phyloP scores from a whole-genome alignment of 2,113 vertebrate species.

The Takifugu flavidus region DNA sequence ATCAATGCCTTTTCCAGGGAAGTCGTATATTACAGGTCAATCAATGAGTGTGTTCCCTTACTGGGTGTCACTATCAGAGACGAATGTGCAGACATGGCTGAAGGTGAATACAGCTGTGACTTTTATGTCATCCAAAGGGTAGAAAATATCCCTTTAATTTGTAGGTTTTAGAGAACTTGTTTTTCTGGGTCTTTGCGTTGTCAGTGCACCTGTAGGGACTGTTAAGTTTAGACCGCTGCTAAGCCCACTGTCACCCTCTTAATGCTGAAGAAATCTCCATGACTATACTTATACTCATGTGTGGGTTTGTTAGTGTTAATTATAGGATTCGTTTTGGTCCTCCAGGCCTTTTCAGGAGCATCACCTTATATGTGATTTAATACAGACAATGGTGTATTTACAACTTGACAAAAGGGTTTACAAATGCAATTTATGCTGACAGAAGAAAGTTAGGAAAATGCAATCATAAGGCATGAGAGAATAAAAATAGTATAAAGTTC shows the following conservation, averaged over 20 bases:
- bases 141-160: background rate
- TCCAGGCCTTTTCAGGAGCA: conserved; percentile 43
- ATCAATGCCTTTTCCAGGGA: conserved; percentile 57
- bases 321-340: conserved; percentile 40
- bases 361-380: conserved; percentile 55
- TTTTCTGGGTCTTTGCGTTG: background rate
- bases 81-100: background rate
- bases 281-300: too few relatives aligned
- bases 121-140: background rate
- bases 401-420: conserved; percentile 62
- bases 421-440: conserved; percentile 55
- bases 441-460: conserved; percentile 50
- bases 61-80: conserved; percentile 21
- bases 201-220: background rate
- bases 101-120: background rate
- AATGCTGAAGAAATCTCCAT: background rate
- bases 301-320: conserved; percentile 38
- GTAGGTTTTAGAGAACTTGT: background rate
- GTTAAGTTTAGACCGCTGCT: background rate
- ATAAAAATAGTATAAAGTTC: conserved; percentile 29
- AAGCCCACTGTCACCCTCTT: background rate
- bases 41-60: conserved; percentile 35
- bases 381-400: conserved; percentile 38
- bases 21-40: conserved; percentile 49
- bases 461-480: conserved; percentile 31